phyloP scores from a whole-genome alignment of 2,888 invertebrate species.

The Zygogramma bicolorata region DNA sequence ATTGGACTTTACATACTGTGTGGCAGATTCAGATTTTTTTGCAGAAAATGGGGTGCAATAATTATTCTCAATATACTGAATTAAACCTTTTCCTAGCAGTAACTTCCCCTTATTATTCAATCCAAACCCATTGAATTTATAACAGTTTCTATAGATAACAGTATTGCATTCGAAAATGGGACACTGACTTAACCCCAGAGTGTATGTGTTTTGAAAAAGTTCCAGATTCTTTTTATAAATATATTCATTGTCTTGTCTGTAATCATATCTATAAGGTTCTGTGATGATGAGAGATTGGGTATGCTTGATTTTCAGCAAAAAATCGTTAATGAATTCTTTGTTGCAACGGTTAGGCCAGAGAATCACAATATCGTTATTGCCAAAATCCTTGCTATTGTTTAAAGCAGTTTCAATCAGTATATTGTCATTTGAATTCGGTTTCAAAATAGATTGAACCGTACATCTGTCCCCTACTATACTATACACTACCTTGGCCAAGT shows the following conservation, averaged over 20 bases:
- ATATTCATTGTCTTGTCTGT: neutral
- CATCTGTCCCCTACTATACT: too few relatives aligned
- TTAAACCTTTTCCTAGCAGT: too few relatives aligned
- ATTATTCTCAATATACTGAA: neutral
- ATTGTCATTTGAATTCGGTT: too few relatives aligned
- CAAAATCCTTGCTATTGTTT: too few relatives aligned
- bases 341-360: neutral
- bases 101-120: neutral
- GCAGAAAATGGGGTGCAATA: too few relatives aligned
- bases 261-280: conserved; percentile 1
- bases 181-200: neutral
- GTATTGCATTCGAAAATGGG: neutral
- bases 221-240: too few relatives aligned
- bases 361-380: neutral
- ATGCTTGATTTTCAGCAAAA: conserved; percentile 5
- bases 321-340: neutral
- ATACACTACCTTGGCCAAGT: too few relatives aligned
- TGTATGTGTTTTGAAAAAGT: neutral
- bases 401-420: too few relatives aligned
- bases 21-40: too few relatives aligned
- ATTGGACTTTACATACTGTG: too few relatives aligned
- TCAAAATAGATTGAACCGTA: too few relatives aligned
- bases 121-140: neutral
- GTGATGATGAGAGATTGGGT: conserved; percentile 5
- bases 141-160: conserved; percentile 2